These are phyloP conservation scores for Leptocoma aspasia DNA, from an alignment of 2,113 vertebrate genomes.

Conservation along the genomic window DNA sequence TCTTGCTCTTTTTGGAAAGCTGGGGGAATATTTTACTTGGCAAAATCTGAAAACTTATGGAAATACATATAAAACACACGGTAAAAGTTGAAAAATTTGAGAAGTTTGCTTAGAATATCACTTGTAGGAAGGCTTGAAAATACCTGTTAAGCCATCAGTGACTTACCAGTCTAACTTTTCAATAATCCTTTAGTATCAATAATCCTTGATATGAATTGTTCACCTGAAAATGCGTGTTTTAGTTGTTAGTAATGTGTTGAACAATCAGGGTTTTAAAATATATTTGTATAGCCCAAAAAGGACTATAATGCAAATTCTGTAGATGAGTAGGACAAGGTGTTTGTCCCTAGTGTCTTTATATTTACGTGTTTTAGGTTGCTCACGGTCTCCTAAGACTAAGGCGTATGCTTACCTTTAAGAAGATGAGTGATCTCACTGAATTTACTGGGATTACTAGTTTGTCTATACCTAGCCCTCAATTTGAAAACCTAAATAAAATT, in stretches of 20 bases:
- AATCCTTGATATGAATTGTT: background rate
- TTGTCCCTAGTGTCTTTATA: background rate
- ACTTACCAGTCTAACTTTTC: background rate
- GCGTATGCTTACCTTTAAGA: background rate
- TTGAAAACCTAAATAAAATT: background rate
- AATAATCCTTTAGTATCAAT: background rate
- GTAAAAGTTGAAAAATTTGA: background rate
- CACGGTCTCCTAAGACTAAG: background rate
- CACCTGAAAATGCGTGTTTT: background rate
- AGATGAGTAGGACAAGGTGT: background rate
- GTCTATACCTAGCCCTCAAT: background rate
- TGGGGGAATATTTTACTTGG: rapidly evolving
- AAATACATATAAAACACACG: background rate
- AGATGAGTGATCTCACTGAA: background rate
- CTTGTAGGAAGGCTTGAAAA: background rate
- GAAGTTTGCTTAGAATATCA: background rate
- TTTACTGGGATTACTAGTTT: background rate
- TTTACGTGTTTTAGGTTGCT: background rate
- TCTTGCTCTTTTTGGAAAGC: background rate
- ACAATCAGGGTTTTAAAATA: background rate
- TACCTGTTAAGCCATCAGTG: background rate
- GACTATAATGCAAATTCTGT: background rate
- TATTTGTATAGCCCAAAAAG: background rate
- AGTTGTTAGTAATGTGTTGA: background rate
- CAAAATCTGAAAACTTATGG: background rate